Percentiles rank a stretch among this genome's conserved stretches.
These are phyloP conservation scores for Otus scops DNA, from an alignment of 2,797 vertebrate species.

Conservation along the genomic window DNA sequence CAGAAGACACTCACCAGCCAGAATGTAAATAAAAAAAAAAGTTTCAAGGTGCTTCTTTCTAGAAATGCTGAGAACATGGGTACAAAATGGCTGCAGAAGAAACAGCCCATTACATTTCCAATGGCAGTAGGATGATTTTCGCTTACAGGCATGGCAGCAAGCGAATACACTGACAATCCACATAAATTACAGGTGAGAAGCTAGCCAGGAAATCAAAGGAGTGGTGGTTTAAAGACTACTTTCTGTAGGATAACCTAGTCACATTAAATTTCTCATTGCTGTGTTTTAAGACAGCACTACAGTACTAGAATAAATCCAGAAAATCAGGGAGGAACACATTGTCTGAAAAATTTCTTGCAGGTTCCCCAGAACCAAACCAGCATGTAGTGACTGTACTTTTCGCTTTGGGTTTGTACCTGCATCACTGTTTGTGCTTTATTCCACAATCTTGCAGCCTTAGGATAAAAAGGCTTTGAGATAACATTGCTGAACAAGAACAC, in stretches of 20 bases:
- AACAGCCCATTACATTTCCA: not conserved
- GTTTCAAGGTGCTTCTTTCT: not conserved
- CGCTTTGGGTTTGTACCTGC: not conserved
- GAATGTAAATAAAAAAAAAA: not conserved
- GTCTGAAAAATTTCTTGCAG: not conserved
- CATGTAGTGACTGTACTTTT: accelerated
- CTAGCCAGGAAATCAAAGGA: not conserved
- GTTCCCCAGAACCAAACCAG: not conserved
- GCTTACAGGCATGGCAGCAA: not conserved
- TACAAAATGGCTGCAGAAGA: not conserved
- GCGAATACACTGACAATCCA: not conserved
- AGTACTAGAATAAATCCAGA: not conserved
- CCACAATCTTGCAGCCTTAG: not conserved
- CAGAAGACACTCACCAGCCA: not conserved
- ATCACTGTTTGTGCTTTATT: not conserved
- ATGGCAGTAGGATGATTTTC: not conserved
- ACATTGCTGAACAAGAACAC: not conserved
- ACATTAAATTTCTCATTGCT: not conserved
- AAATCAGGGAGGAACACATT: not conserved
- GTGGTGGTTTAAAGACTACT: not conserved
- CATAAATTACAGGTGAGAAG: not conserved
- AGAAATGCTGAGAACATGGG: not conserved
- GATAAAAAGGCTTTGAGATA: not conserved
- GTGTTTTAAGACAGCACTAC: not conserved
- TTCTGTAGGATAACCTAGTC: not conserved